These are phyloP conservation scores for Anthopleura sola DNA, from an alignment of 64 coral and sea anemone genomes.

Conservation along the genomic window DNA sequence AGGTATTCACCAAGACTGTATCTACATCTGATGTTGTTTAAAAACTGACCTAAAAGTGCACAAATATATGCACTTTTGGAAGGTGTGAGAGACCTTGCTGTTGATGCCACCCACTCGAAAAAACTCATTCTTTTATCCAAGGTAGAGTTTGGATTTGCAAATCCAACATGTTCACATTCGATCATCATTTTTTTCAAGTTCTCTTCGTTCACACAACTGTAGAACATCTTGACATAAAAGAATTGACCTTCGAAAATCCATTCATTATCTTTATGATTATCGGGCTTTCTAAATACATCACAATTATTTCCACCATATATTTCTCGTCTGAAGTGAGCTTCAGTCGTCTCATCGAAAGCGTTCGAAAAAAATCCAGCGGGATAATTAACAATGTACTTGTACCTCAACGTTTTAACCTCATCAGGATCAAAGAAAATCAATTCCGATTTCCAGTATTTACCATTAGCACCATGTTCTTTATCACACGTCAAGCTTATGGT, in stretches of 20 bases:
- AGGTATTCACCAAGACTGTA: background rate
- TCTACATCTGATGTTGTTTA: background rate
- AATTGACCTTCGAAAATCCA: constrained; percentile 9
- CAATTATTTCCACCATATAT: constrained; percentile 17
- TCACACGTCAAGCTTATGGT: no score
- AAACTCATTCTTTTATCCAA: background rate
- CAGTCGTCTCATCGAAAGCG: no score
- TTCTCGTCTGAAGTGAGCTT: no score
- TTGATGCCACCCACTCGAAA: background rate
- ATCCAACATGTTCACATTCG: constrained; percentile 46
- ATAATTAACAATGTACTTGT: constrained; percentile 19
- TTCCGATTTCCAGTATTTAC: constrained; percentile 27
- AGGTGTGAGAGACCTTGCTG: background rate
- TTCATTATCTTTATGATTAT: background rate
- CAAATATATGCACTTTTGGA: constrained; percentile 9
- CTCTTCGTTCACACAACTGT: background rate
- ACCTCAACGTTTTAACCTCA: background rate
- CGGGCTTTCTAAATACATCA: background rate
- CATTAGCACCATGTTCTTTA: background rate
- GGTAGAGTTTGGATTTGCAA: constrained; percentile 2
- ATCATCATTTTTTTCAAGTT: constrained; percentile 18
- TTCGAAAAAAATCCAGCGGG: no score
- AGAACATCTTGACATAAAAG: constrained; percentile 23
- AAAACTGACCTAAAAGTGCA: constrained; percentile 34
- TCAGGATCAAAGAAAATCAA: background rate